phyloP scores from a whole-genome alignment of 2,797 vertebrate genomes.

The Perodicticus potto region DNA sequence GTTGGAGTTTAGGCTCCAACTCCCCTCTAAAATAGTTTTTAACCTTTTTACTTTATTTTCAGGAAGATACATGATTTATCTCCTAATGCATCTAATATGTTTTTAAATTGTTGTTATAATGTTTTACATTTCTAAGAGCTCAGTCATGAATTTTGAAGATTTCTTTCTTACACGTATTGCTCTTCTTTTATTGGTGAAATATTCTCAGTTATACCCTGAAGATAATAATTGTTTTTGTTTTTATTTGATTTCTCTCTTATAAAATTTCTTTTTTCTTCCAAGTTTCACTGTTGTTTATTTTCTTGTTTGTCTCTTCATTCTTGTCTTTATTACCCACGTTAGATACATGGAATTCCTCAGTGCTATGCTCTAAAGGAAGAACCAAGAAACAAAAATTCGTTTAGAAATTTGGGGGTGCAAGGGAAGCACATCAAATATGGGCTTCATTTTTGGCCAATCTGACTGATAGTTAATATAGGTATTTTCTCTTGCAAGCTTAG shows the following conservation, averaged over 20 bases:
- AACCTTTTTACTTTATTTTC: slow-evolving; percentile 12
- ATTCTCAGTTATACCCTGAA: background rate
- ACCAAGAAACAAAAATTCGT: background rate
- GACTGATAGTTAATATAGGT: background rate
- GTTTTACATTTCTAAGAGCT: background rate
- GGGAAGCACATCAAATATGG: background rate
- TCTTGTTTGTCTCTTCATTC: background rate
- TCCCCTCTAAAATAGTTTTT: slow-evolving; percentile 11
- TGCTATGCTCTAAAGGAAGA: background rate
- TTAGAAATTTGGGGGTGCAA: background rate
- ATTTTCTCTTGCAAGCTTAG: background rate
- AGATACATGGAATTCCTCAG: background rate
- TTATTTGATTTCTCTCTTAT: background rate
- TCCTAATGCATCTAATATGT: background rate
- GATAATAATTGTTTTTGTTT: background rate
- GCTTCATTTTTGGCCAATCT: background rate
- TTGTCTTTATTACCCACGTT: background rate
- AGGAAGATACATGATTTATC: background rate
- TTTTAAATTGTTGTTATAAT: background rate
- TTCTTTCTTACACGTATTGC: background rate
- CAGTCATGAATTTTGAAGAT: background rate
- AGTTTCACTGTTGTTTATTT: background rate
- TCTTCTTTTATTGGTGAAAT: background rate
- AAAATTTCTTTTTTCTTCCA: background rate
- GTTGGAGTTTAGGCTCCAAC: background rate